Percentiles rank a stretch among this genome's conserved stretches.
Evolutionary conservation across 2,113 vertebrate species (phyloP).

Genomic region (Paramormyrops kingsleyae): DNA sequence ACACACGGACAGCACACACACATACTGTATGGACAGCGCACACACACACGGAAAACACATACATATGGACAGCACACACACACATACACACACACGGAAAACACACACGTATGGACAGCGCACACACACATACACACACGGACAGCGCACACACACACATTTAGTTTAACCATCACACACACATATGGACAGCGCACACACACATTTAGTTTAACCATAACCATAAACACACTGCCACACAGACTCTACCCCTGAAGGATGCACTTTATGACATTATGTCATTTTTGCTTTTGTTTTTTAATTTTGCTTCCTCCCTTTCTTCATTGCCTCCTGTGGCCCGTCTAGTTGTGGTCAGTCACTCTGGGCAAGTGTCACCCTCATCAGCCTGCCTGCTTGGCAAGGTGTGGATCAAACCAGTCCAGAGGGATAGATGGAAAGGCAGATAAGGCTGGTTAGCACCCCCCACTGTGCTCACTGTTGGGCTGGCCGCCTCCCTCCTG

Average conservation of each 20-base stretch:
- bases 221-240: not conserved
- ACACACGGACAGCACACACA: too few relatives aligned
- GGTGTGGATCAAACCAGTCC: not conserved
- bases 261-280: not conserved
- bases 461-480: not conserved
- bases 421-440: not conserved
- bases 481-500: not conserved
- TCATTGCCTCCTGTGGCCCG: slow-evolving; percentile 17
- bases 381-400: slow-evolving; percentile 32
- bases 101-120: too few relatives aligned
- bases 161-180: too few relatives aligned
- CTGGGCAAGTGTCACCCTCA: slow-evolving; percentile 19
- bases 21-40: too few relatives aligned
- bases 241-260: not conserved
- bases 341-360: slow-evolving; percentile 18
- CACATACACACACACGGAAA: too few relatives aligned
- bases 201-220: not conserved
- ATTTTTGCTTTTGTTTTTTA: not conserved
- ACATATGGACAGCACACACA: too few relatives aligned
- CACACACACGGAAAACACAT: too few relatives aligned
- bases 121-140: not conserved
- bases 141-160: not conserved
- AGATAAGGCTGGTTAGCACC: not conserved
- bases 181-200: not conserved
- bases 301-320: not conserved